Evolutionary conservation across 2,113 vertebrate genomes (phyloP), one percentile per base, ranked within the genome.

Genomic region (Xiphophorus hellerii): DNA sequence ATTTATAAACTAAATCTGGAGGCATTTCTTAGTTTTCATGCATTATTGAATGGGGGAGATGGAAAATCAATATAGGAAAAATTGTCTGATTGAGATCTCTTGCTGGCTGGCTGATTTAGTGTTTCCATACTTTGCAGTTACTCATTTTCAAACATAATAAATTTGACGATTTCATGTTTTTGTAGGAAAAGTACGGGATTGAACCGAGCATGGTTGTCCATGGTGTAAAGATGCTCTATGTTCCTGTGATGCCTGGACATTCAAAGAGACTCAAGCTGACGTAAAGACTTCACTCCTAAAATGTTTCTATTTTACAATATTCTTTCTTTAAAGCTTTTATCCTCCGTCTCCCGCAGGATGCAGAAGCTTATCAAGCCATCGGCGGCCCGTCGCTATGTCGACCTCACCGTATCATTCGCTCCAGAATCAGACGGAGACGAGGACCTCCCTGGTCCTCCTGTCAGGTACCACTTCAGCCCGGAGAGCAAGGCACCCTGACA

Each of bases 161-260:
- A 22, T 3, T 64, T 2, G 17, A 31, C 51, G 29, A 31, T 51
- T 72, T 67, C 22, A 89, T 94, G 29, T 62, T 58, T 6, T 76
- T 83, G 22, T 64, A 99, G 98, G 98, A 98, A 71, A 96, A 97
- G 77, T 99, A 99, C 0, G 97, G 96, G 73, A 96, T 99, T 85
- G 98, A 99, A 87, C 98, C 98, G 66, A 97, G 95, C 0, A 99
- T 99, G 97, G 98, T 99, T 14, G 96, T 99, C 12, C 96, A 99
- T 31, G 98, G 98, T 73, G 98, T 99, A 73, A 99, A 99, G 93
- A 99, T 99, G 98, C 95, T 99, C 0, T 99, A 98, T 84, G 97
- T 99, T 80, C 98, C 98, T 74, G 94, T 99, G 85, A 97, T 99
- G 96, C 98, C 98, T 2, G 98, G 98, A 75, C 98, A 99, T 64